Evolutionary conservation across 1,140 invertebrate genomes (phyloP).

Genomic region (Ylistrum balloti): DNA sequence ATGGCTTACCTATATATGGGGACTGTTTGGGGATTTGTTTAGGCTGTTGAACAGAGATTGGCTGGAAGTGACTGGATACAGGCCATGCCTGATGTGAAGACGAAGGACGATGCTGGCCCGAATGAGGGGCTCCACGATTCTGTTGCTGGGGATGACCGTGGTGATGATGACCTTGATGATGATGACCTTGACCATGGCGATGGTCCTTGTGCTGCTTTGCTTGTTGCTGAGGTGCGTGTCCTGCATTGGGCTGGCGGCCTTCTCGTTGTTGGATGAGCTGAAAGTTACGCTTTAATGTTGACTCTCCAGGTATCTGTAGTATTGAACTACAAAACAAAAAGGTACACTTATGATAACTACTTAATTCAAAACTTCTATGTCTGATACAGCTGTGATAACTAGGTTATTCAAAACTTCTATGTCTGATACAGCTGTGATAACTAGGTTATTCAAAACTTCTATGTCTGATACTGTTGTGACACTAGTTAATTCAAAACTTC

Average conservation of each 20-base stretch:
- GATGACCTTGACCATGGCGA: constrained; percentile 61
- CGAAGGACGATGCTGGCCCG: constrained; percentile 56
- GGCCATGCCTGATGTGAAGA: constrained; percentile 64
- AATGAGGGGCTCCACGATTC: constrained; percentile 68
- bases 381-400: no score
- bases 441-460: no score
- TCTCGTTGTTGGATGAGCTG: constrained; percentile 93
- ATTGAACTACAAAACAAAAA: constrained; percentile 77
- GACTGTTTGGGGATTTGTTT: constrained; percentile 71
- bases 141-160: constrained; percentile 65
- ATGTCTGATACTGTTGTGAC: no score
- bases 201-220: constrained; percentile 63
- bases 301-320: constrained; percentile 82
- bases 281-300: constrained; percentile 86
- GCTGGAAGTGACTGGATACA: constrained; percentile 73
- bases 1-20: constrained; percentile 64
- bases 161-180: constrained; percentile 61
- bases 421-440: no score
- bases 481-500: no score
- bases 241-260: constrained; percentile 67
- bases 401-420: no score
- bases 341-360: no score
- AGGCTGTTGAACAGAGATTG: constrained; percentile 56
- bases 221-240: constrained; percentile 64
- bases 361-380: no score